phyloP scores from a whole-genome alignment of 2,888 invertebrate genomes.

The Trypoxylon attenuatum region DNA sequence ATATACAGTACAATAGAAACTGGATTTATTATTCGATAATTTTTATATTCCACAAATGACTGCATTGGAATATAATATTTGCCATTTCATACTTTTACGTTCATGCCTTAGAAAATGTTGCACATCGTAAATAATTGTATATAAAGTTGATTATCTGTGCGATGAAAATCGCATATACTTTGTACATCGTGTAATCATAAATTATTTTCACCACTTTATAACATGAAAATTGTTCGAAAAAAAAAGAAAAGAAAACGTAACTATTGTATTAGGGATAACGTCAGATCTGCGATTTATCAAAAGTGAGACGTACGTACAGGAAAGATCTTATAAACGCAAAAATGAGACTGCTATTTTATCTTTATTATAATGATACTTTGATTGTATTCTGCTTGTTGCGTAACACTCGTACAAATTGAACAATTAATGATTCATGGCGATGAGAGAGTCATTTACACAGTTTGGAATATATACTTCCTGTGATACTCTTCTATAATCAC shows the following conservation, averaged over 20 bases:
- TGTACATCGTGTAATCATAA: conserved; percentile 20
- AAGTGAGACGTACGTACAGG: conserved; percentile 15
- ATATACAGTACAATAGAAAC: too few relatives aligned
- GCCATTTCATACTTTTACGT: conserved; percentile 3
- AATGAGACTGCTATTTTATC: conserved; percentile 37
- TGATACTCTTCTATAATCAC: conserved; percentile 42
- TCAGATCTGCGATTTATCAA: conserved; percentile 28
- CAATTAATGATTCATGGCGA: too few relatives aligned
- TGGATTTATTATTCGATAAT: conserved; percentile 32
- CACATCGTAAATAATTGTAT: conserved; percentile 17
- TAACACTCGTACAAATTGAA: conserved; percentile 8
- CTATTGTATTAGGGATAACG: conserved; percentile 8
- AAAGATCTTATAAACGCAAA: conserved; percentile 33
- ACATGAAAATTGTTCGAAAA: conserved; percentile 19
- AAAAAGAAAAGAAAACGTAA: conserved; percentile 14
- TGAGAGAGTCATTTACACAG: conserved; percentile 21
- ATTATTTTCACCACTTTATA: conserved; percentile 10
- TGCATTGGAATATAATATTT: too few relatives aligned
- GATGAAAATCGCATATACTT: too few relatives aligned
- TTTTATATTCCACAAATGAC: not conserved
- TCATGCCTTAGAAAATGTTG: conserved; percentile 8
- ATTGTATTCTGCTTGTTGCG: conserved; percentile 25
- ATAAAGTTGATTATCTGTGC: conserved; percentile 11
- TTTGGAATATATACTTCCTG: conserved; percentile 31
- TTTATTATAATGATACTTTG: conserved; percentile 29